Conservation (phyloP, 2,113 vertebrate genomes). For the Axis porcinus region DNA sequence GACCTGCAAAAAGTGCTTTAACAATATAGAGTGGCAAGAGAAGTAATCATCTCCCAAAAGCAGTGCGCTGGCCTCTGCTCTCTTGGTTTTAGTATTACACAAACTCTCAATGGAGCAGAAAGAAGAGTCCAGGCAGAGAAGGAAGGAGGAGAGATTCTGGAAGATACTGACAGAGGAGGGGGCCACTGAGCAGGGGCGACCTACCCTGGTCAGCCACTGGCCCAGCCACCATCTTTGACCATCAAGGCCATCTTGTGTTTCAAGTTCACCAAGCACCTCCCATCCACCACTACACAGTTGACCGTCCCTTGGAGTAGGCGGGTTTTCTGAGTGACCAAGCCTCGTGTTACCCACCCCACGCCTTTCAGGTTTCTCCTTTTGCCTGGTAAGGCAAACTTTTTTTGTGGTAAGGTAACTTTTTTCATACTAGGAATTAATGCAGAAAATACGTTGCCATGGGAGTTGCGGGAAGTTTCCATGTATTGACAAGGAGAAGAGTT, state of each 20-base stretch:
- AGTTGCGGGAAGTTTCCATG: not conserved
- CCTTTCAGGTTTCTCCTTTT: not conserved
- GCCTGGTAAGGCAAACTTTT: not conserved
- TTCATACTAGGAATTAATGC: not conserved
- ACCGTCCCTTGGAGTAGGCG: not conserved
- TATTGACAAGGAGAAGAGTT: not conserved
- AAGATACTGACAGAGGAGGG: not conserved
- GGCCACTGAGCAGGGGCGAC: accelerated
- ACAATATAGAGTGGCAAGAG: not conserved
- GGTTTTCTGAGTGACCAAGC: not conserved
- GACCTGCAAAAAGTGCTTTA: not conserved
- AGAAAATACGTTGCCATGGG: not conserved
- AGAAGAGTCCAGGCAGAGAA: not conserved
- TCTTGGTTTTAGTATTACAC: too few species aligned
- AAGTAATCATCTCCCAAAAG: not conserved
- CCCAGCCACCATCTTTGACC: not conserved
- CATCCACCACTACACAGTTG: accelerated
- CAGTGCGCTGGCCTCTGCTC: accelerated
- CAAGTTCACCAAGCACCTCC: not conserved
- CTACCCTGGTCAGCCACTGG: not conserved
- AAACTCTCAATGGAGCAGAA: not conserved
- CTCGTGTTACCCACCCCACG: accelerated
- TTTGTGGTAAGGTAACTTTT: not conserved
- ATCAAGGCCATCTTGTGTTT: not conserved
- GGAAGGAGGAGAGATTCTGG: not conserved